These are phyloP conservation scores for Scaptodrosophila lebanonensis DNA, from an alignment of 1,140 invertebrate genomes.

Conservation along the genomic window DNA sequence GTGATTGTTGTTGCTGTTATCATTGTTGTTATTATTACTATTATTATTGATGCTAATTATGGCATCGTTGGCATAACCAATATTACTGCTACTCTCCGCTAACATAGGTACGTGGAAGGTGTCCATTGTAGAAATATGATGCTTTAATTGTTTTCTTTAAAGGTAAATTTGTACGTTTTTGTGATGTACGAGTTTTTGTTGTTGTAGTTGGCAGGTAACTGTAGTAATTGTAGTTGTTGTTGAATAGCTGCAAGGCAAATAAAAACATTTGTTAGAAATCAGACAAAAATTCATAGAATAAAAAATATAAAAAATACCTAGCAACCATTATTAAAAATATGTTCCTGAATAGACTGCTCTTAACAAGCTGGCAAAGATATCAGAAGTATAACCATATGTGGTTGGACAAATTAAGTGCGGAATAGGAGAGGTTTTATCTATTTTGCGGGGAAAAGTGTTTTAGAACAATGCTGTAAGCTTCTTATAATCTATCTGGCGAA, in stretches of 20 bases:
- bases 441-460: no score
- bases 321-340: no score
- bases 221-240: slow-evolving; percentile 28
- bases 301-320: no score
- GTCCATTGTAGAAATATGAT: slow-evolving; percentile 47
- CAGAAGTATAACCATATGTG: no score
- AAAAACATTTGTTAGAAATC: no score
- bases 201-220: slow-evolving; percentile 39
- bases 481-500: no score
- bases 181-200: slow-evolving; percentile 36
- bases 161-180: slow-evolving; percentile 36
- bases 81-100: slow-evolving; percentile 49
- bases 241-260: background rate
- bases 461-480: no score
- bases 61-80: slow-evolving; percentile 31
- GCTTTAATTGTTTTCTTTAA: slow-evolving; percentile 23
- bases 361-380: no score
- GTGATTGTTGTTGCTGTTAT: slow-evolving; percentile 1
- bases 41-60: slow-evolving; percentile 8
- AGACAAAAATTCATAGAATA: no score
- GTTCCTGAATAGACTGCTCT: no score
- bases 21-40: slow-evolving; percentile 5
- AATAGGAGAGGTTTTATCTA: no score
- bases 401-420: no score
- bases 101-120: slow-evolving; percentile 63